Base-by-base conservation (phyloP, 2,888 invertebrate genomes). In the Agrilus biguttatus region DNA sequence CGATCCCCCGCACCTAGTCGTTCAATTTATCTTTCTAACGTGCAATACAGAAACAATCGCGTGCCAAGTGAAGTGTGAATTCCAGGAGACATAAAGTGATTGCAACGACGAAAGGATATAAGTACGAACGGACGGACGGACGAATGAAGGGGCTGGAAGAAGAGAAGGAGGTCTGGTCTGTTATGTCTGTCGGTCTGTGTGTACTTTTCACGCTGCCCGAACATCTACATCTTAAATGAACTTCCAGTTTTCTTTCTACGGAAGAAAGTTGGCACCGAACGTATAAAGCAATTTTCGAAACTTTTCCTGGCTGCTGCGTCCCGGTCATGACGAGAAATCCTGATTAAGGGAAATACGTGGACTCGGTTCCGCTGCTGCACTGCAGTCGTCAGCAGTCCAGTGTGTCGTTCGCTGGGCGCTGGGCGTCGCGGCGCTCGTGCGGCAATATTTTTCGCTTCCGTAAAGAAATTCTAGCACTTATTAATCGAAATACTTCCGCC, bases 301-400 rank as follows among this genome's bases (percentile, higher is more conserved):
- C 28, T 28, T 28, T 28, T 28, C 28, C 28, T 28, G 28, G 28
- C 28, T 28, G 47, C 47, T 46, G 46, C 56, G 55, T 56, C 55
- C 50, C 49, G 50, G 42, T 46, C 55, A 55, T 55, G 53, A 52
- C 52, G 52, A 55, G 51, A 49, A 49, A 41, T 46, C 45, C 50
- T 54, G 55, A 57, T 55, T 54, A 56, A 55, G 28, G 28, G 28
- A 28, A 28, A 28, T 28, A 28, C 28, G 28, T 28, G 28, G 35
- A 39, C 34, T 33, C 21, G 34, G 5, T 8, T 23, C 7, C 23
- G 23, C 23, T 23, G 23, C 23, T 28, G 28, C 28, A 28, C 28
- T 28, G 28, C 28, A 28, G 28, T 28, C 10, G 28, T 28, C 28
- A 28, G 28, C 28, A 28, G 28, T 10, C 21, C 10, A 28, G 10